Percentiles rank a stretch among this genome's conserved stretches.
phyloP scores from a whole-genome alignment of 2,797 vertebrate species.

The Pseudochaenichthys georgianus region DNA sequence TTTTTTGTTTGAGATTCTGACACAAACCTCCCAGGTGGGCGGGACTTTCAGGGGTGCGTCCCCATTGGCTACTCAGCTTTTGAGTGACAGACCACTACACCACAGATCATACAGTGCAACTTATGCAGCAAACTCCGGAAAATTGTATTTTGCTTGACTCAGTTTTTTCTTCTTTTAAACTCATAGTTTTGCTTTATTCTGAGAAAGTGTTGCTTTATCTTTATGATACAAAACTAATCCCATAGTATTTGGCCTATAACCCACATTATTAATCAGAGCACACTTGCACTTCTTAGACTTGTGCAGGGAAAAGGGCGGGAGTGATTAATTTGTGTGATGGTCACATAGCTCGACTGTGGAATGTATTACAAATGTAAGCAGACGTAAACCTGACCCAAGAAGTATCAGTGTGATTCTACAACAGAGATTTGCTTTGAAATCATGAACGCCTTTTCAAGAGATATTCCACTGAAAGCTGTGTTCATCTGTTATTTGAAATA shows the following conservation, averaged over 20 bases:
- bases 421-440: slow-evolving; percentile 49
- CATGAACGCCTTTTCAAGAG: slow-evolving; percentile 45
- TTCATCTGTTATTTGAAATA: slow-evolving; percentile 30
- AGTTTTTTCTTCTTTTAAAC: too few species aligned
- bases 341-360: slow-evolving; percentile 54
- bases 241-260: slow-evolving; percentile 40
- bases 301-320: slow-evolving; percentile 8
- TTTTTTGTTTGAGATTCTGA: too few species aligned
- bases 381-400: slow-evolving; percentile 55
- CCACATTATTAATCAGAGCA: slow-evolving; percentile 44
- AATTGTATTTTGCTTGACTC: too few species aligned
- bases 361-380: slow-evolving; percentile 61
- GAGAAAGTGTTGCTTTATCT: too few species aligned
- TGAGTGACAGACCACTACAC: too few species aligned
- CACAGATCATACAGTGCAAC: too few species aligned
- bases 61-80: too few species aligned
- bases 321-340: slow-evolving; percentile 56
- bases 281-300: slow-evolving; percentile 35
- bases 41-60: too few species aligned
- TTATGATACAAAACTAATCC: too few species aligned
- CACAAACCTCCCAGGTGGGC: too few species aligned
- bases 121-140: too few species aligned
- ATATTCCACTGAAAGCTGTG: neutral
- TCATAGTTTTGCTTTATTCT: too few species aligned
- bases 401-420: slow-evolving; percentile 39